Conservation (phyloP, 2,888 invertebrate species). For the Eumerus sabulonum region DNA sequence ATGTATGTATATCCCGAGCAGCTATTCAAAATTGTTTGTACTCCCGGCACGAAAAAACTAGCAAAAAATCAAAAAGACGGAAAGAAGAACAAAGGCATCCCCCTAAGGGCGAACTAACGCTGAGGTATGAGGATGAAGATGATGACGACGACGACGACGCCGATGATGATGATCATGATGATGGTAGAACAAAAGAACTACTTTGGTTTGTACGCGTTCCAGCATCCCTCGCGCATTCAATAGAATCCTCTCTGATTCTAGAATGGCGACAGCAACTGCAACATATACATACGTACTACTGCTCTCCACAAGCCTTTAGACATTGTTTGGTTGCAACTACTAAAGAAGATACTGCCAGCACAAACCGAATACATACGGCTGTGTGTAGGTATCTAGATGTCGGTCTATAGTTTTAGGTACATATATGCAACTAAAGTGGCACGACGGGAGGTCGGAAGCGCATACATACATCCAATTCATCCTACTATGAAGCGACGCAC, state of each 20-base stretch:
- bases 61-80: too few species aligned
- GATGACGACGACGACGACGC: not conserved
- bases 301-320: slow-evolving; percentile 38
- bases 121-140: too few species aligned
- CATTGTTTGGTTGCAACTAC: slow-evolving; percentile 30
- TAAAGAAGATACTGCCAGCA: slow-evolving; percentile 4
- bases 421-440: slow-evolving; percentile 34
- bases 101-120: slow-evolving; percentile 48
- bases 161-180: slow-evolving; percentile 42
- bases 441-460: slow-evolving; percentile 58
- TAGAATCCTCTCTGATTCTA: slow-evolving; percentile 26
- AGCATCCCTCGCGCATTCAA: slow-evolving; percentile 27
- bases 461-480: slow-evolving; percentile 44
- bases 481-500: too few species aligned
- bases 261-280: slow-evolving; percentile 7
- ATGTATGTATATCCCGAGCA: slow-evolving; percentile 36
- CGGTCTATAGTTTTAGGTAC: slow-evolving; percentile 12
- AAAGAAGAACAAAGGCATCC: not conserved
- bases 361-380: too few species aligned
- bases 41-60: slow-evolving; percentile 40
- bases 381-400: too few species aligned
- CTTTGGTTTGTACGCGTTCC: not conserved
- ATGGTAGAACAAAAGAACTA: slow-evolving; percentile 59
- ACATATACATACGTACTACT: not conserved
- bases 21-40: slow-evolving; percentile 51